Conservation (phyloP, 2,888 invertebrate genomes). For the Deladenus siricidicola region DNA sequence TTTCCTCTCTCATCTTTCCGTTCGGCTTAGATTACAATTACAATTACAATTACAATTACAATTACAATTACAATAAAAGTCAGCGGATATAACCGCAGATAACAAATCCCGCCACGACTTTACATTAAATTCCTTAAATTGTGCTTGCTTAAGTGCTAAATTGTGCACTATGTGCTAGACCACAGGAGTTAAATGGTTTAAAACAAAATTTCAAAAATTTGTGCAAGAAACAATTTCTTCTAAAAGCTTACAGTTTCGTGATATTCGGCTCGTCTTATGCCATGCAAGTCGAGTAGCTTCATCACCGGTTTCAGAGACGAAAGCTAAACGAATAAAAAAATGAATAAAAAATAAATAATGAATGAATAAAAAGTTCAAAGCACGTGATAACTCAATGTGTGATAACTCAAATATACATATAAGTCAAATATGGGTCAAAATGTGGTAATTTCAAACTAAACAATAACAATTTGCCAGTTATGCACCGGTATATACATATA, state of each 20-base stretch:
- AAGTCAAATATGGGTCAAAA: no score
- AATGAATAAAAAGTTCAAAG: background rate
- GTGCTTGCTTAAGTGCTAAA: background rate
- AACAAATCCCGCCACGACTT: background rate
- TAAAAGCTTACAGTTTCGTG: slow-evolving; percentile 73
- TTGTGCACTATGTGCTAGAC: slow-evolving; percentile 22
- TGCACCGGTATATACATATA: no score
- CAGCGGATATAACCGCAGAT: no score
- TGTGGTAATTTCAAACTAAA: no score
- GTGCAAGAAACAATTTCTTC: slow-evolving; percentile 10
- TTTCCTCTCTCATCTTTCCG: no score
- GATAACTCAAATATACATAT: background rate
- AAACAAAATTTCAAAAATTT: slow-evolving; percentile 23
- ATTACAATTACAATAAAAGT: no score
- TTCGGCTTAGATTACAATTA: no score
- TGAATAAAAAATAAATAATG: background rate
- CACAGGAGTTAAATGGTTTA: slow-evolving; percentile 13
- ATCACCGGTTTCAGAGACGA: slow-evolving; percentile 88
- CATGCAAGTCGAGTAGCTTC: slow-evolving; percentile 85
- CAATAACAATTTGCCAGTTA: no score
- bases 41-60: no score
- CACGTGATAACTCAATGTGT: background rate
- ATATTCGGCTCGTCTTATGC: slow-evolving; percentile 82
- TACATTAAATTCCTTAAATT: background rate
- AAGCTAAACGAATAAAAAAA: slow-evolving; percentile 55